Evolutionary conservation across 1,140 invertebrate species (phyloP), one percentile per base, ranked within the genome.

Genomic region (Babylonia areolata): DNA sequence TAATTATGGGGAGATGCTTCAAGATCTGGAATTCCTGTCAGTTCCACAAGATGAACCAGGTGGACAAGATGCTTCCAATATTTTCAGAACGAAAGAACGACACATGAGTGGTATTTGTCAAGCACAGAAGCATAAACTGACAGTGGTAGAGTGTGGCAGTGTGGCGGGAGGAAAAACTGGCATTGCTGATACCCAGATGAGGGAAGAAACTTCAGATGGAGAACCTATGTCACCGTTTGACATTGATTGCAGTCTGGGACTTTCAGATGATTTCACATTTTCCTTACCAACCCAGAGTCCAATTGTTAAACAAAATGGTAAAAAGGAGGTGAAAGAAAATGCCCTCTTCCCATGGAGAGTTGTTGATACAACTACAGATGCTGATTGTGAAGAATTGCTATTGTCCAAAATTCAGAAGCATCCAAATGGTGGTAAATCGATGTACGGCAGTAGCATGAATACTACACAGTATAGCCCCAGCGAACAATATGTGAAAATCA

Each of bases 161-260:
- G 58, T 23, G 5, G 23, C 17, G 28, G 28, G 28, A 64, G 58
- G 5, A 64, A n/a, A 64, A 23, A 11, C 28, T 6, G 58, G 28
- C 58, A 64, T 28, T 5, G 28, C 20, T 64, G 58, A 64, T 11
- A 11, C 20, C 6, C 9, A 6, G 20, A 51, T 20, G 20, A 20
- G 20, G 0, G 58, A 64, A 64, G 33, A 73, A 3, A 37, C 5
- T 2, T 40, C 75, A 5, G 75, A 77, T 6, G 28, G 28, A 40
- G 75, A 39, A 42, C 75, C 75, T 23, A 77, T 77, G 75, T 77
- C 75, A 17, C 75, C 75, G 11, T 77, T 77, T 77, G 75, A 77
- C 75, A 77, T 77, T 40, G 31, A 77, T 37, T 77, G 75, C 37
- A 77, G 39, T 37, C 37, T 77, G 11, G 75, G 75, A 20, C 37